phyloP scores from a whole-genome alignment of 2,113 vertebrate genomes.

The Pluvianellus socialis region DNA sequence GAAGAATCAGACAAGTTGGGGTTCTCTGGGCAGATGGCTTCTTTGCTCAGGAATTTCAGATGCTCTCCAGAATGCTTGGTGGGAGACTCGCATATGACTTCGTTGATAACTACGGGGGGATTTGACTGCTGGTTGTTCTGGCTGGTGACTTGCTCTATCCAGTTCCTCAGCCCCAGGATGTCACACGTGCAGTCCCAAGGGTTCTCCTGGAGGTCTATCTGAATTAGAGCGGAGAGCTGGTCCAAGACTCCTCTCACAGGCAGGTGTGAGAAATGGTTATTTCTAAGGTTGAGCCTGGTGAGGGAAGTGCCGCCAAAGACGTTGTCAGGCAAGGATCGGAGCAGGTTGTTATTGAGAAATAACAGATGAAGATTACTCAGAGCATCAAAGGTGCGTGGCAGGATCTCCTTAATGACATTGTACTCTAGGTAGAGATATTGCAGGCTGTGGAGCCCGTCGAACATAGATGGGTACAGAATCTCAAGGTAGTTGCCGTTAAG shows the following conservation, averaged over 20 bases:
- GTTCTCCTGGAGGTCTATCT: slow-evolving; percentile 98
- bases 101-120: slow-evolving; percentile 91
- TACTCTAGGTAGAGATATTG: slow-evolving; percentile 99
- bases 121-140: slow-evolving; percentile 75
- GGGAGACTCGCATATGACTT: slow-evolving; percentile 95
- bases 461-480: slow-evolving; percentile 88
- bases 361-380: slow-evolving; percentile 92
- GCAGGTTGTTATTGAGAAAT: slow-evolving; percentile 96
- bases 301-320: slow-evolving; percentile 92
- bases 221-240: slow-evolving; percentile 94
- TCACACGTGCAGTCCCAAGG: slow-evolving; percentile 98
- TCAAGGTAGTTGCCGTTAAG: slow-evolving; percentile 98
- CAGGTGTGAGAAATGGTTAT: slow-evolving; percentile 95
- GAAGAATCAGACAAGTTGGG: slow-evolving; percentile 78
- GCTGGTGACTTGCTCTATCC: slow-evolving; percentile 86
- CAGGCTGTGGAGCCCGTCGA: slow-evolving; percentile 89
- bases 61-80: slow-evolving; percentile 90
- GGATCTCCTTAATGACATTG: slow-evolving; percentile 96
- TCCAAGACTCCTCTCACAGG: slow-evolving; percentile 94
- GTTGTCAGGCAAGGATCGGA: slow-evolving; percentile 88
- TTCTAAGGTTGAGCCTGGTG: slow-evolving; percentile 93
- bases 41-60: slow-evolving; percentile 90
- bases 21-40: slow-evolving; percentile 91
- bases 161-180: slow-evolving; percentile 93
- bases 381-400: slow-evolving; percentile 88